Evolutionary conservation across 2,113 vertebrate species (phyloP).

Genomic region (Variabilichromis moorii): DNA sequence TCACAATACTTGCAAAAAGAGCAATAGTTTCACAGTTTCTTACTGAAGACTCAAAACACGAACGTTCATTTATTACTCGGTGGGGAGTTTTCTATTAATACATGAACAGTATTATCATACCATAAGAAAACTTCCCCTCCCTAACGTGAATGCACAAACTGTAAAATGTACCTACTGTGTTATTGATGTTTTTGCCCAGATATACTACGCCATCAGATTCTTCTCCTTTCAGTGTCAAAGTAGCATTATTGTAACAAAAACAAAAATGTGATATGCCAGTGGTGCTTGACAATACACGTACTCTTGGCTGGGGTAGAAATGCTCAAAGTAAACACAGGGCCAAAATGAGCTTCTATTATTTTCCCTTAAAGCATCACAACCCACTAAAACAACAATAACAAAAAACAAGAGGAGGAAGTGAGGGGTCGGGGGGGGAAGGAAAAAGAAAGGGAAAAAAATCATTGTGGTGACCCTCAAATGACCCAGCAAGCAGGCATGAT

Average conservation of each 20-base stretch:
- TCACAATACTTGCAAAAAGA: not conserved
- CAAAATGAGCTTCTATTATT: conserved; percentile 41
- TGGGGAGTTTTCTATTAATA: not conserved
- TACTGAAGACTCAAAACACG: not conserved
- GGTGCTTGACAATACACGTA: not conserved
- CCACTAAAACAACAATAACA: conserved; percentile 39
- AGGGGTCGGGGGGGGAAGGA: not conserved
- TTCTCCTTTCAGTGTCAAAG: not conserved
- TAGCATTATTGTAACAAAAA: not conserved
- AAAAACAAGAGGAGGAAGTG: not conserved
- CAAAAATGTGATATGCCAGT: not conserved
- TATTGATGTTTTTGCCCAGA: not conserved
- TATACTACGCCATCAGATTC: not conserved
- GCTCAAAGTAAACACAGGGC: not conserved
- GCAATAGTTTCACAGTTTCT: not conserved
- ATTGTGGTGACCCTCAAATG: not conserved
- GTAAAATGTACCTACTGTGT: not conserved
- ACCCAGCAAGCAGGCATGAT: not conserved
- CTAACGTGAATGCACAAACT: not conserved
- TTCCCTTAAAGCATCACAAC: conserved; percentile 30
- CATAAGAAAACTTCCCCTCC: not conserved
- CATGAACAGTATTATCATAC: not conserved
- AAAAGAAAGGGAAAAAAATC: not conserved
- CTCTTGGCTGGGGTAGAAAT: not conserved
- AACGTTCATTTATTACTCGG: not conserved